phyloP scores from a whole-genome alignment of 2,797 vertebrate genomes.

The Setipinna tenuifilis region DNA sequence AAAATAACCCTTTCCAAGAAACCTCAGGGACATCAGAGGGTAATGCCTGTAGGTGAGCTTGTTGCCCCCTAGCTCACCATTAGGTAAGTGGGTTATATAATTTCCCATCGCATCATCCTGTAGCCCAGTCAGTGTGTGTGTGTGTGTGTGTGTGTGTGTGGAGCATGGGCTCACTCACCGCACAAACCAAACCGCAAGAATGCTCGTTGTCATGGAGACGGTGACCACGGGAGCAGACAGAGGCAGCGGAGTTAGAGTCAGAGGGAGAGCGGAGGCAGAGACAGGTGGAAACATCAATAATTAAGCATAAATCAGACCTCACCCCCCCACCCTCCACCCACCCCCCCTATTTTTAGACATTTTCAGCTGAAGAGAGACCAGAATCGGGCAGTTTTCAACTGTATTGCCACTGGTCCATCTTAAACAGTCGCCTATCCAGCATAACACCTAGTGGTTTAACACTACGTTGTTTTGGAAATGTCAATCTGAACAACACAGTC shows the following conservation, averaged over 20 bases:
- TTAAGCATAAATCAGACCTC: slow-evolving; percentile 29
- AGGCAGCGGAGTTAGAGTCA: slow-evolving; percentile 31
- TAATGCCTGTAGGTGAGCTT: background rate
- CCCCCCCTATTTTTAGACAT: slow-evolving; percentile 30
- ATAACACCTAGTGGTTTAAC: no score
- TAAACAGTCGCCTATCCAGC: no score
- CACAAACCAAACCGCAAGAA: slow-evolving; percentile 35
- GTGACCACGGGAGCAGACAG: slow-evolving; percentile 21
- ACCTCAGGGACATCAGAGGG: background rate
- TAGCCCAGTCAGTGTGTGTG: slow-evolving; percentile 21
- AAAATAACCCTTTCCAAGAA: background rate
- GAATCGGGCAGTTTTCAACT: background rate
- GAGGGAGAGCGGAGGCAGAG: slow-evolving; percentile 19
- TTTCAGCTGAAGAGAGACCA: background rate
- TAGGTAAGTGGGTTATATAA: slow-evolving; percentile 43
- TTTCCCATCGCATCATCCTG: slow-evolving; percentile 21
- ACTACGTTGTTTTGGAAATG: no score
- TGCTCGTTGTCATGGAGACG: slow-evolving; percentile 51
- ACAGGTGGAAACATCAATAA: slow-evolving; percentile 34
- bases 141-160: background rate
- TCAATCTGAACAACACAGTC: no score
- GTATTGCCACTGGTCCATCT: background rate
- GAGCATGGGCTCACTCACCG: slow-evolving; percentile 31
- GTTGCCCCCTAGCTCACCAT: background rate
- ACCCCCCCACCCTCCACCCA: no score